Evolutionary conservation across 2,888 invertebrate species (phyloP).

Genomic region (Melipona bicolor): DNA sequence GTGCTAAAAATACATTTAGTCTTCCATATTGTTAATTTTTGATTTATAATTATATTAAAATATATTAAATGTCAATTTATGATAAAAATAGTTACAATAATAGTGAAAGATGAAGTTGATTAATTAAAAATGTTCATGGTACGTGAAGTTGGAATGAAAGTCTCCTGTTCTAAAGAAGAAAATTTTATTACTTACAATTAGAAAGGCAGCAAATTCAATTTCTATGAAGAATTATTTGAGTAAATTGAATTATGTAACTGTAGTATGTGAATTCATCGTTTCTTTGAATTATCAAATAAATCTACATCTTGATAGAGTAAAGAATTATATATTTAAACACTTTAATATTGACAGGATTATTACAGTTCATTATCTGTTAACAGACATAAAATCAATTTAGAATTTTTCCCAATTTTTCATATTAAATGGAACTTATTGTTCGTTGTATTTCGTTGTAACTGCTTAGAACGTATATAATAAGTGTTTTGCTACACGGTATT

Average conservation of each 20-base stretch:
- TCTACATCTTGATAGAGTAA: neutral
- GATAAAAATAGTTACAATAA: too few relatives aligned
- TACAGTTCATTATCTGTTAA: neutral
- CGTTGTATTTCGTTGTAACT: neutral
- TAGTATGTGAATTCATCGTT: neutral
- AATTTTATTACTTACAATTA: neutral
- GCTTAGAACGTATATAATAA: neutral
- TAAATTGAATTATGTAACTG: neutral
- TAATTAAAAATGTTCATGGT: too few relatives aligned
- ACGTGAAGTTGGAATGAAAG: too few relatives aligned
- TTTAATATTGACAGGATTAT: neutral
- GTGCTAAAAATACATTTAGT: too few relatives aligned
- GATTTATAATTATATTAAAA: too few relatives aligned
- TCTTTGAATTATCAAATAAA: slow-evolving; percentile 4
- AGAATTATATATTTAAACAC: slow-evolving; percentile 26
- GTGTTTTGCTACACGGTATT: neutral
- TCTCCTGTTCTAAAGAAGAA: neutral
- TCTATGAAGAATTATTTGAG: neutral
- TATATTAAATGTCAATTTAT: too few relatives aligned
- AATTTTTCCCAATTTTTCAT: neutral
- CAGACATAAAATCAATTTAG: neutral
- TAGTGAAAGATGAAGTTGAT: too few relatives aligned
- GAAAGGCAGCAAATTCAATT: neutral
- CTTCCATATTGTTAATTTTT: too few relatives aligned
- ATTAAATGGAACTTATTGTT: slow-evolving; percentile 5